Base-by-base conservation (phyloP, 2,888 invertebrate species). In the Hirtodrosophila confusa region DNA sequence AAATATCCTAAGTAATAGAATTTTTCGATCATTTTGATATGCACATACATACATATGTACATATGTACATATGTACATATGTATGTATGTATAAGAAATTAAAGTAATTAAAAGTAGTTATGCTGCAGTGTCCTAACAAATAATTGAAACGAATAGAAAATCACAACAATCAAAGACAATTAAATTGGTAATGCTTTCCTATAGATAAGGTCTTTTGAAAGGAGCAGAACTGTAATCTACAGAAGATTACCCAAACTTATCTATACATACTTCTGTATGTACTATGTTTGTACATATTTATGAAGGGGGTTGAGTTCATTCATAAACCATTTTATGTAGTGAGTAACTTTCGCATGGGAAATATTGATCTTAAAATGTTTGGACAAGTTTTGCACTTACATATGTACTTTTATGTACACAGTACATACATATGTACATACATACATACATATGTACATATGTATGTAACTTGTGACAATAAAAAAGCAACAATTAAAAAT, bases 401-500 rank as follows among this genome's bases (percentile, higher is more conserved):
- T n/a, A n/a, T n/a, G n/a, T n/a, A n/a, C n/a, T n/a, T n/a, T n/a
- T n/a, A 17, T 17, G 35, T 51, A 39, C 12, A 35, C 27, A 39
- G 1, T n/a, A 12, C 41, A 8, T n/a, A 27, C 4, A 31, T 2
- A 12, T 37, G 12, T 10, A n/a, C 44, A 36, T 35, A n/a, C 2
- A 27, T 8, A 24, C 0, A 11, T 12, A 31, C 10, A 8, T 41
- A 40, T 12, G 17, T 17, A 3, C 12, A 10, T 50, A 10, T 48
- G 10, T 66, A 35, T 62, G 72, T 68, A 63, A 58, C 50, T 48
- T 47, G 58, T 45, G 55, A 45, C 55, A 49, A 56, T 55, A 57
- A 71, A 61, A 71, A 45, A 50, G 17, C 35, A 64, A 63, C 69
- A 75, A 75, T 77, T 73, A 76, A 69, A 80, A 77, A 76, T 64